phyloP scores from a whole-genome alignment of 1,140 invertebrate genomes.

The Octopus sinensis region DNA sequence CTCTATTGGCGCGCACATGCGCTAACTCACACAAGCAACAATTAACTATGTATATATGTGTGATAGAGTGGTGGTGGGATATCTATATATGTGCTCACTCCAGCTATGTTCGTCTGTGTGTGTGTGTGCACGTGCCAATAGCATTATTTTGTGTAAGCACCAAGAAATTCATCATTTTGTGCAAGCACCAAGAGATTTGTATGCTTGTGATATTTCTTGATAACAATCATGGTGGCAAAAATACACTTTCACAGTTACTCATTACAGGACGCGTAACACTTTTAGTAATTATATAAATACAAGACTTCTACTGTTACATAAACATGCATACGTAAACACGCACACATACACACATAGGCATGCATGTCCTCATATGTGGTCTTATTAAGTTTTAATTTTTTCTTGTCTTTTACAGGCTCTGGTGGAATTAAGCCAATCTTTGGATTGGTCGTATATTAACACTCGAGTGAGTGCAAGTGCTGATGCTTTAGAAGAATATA shows the following conservation, averaged over 20 bases:
- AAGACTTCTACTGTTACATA: not conserved
- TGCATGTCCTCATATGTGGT: not conserved
- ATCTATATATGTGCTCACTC: too few relatives aligned
- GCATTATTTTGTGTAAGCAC: too few relatives aligned
- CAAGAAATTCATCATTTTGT: too few relatives aligned
- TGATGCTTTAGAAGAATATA: not conserved
- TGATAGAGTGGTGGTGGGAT: too few relatives aligned
- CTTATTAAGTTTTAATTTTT: not conserved
- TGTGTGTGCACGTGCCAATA: too few relatives aligned
- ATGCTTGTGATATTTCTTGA: not conserved
- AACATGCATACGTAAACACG: not conserved
- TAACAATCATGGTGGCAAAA: not conserved
- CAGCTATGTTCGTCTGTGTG: too few relatives aligned
- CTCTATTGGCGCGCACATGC: too few relatives aligned
- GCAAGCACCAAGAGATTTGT: too few relatives aligned
- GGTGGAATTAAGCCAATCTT: not conserved
- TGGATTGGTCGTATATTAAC: constrained; percentile 12
- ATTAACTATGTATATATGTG: too few relatives aligned
- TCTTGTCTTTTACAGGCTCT: not conserved
- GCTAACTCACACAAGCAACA: too few relatives aligned
- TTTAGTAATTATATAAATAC: not conserved
- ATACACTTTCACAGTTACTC: not conserved
- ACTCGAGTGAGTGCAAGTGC: not conserved
- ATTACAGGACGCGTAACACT: not conserved
- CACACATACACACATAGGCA: not conserved